A percentile compares a stretch with the other conserved stretches of the same genome.
Conservation (phyloP, 2,888 invertebrate species). For the Osmoderma eremita region DNA sequence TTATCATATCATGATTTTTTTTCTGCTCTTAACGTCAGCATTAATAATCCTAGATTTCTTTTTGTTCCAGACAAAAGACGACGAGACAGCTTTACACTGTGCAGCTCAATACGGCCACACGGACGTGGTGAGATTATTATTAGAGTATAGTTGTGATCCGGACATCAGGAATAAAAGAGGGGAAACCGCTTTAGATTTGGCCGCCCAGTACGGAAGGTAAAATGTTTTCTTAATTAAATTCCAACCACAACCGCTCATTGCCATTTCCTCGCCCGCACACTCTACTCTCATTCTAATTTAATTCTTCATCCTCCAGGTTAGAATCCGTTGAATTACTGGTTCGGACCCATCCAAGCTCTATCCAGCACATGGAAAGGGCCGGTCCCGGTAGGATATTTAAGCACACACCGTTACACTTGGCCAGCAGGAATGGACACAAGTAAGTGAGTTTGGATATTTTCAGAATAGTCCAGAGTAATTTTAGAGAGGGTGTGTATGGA, state of each 20-base stretch:
- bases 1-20: too few species aligned
- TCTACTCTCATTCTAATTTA: constrained; percentile 25
- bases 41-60: background rate
- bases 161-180: constrained; percentile 86
- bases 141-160: constrained; percentile 89
- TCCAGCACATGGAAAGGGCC: constrained; percentile 75
- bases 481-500: too few species aligned
- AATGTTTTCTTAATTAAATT: constrained; percentile 51
- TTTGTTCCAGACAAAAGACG: constrained; percentile 79
- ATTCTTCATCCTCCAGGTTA: constrained; percentile 66
- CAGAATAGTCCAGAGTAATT: too few species aligned
- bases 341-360: constrained; percentile 83
- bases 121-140: constrained; percentile 81
- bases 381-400: constrained; percentile 68
- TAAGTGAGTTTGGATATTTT: constrained; percentile 64
- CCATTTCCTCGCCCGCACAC: constrained; percentile 7
- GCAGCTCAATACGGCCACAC: constrained; percentile 94
- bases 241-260: constrained; percentile 15
- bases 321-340: constrained; percentile 90
- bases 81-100: constrained; percentile 92
- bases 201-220: constrained; percentile 89
- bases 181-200: constrained; percentile 93
- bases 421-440: constrained; percentile 92
- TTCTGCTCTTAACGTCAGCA: background rate
- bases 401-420: constrained; percentile 91